A percentile compares a stretch with the other conserved stretches of the same genome.
phyloP scores from a whole-genome alignment of 2,797 vertebrate species.

The Chiropotes sagulatus region DNA sequence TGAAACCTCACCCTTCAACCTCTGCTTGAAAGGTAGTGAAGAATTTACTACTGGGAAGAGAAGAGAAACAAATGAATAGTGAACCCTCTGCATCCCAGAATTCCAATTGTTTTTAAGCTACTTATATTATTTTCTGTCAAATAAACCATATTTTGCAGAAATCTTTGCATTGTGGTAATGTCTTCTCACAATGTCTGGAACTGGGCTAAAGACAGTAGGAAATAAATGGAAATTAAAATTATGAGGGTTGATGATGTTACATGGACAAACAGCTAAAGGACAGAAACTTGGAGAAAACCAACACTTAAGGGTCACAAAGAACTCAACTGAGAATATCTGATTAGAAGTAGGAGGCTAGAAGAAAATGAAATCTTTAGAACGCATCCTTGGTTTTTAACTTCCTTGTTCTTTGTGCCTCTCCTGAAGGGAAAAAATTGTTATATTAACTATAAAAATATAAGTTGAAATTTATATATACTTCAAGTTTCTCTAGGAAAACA shows the following conservation, averaged over 20 bases:
- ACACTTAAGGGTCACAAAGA: background rate
- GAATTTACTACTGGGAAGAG: slow-evolving; percentile 8
- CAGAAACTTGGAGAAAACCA: background rate
- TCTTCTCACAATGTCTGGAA: background rate
- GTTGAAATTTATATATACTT: background rate
- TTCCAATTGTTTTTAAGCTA: slow-evolving; percentile 4
- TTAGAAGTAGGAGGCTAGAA: background rate
- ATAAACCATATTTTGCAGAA: background rate
- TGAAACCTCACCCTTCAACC: background rate
- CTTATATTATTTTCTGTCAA: slow-evolving; percentile 22
- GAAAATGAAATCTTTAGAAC: background rate
- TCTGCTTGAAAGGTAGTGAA: background rate
- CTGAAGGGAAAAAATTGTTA: background rate
- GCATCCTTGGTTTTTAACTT: background rate
- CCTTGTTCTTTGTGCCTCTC: background rate
- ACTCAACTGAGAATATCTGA: background rate
- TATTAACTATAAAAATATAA: slow-evolving; percentile 42
- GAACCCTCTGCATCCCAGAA: background rate
- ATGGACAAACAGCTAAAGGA: background rate
- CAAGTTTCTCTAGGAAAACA: slow-evolving; percentile 12
- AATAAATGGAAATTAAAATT: slow-evolving; percentile 33
- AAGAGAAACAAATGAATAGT: background rate
- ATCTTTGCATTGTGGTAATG: background rate
- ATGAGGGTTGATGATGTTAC: background rate
- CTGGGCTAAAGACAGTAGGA: background rate